Evolutionary conservation across 2,113 vertebrate species (phyloP), one percentile per base, ranked within the genome.

Genomic region (Dicrurus megarhynchus): DNA sequence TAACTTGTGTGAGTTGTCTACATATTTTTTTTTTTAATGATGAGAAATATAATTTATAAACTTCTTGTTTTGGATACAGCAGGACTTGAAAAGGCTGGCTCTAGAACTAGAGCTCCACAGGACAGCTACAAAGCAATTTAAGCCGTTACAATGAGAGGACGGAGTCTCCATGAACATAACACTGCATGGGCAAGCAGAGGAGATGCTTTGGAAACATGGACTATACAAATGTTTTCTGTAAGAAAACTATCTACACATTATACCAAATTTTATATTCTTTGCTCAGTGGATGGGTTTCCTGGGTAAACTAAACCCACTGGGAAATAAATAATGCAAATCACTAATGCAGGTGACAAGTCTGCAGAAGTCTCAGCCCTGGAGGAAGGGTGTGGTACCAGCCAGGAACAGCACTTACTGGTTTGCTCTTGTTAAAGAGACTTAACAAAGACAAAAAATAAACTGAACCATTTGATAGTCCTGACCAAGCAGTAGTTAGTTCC

Each of bases 311-410:
- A 65, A 78, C 44, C 79, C 65, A 67, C 1, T 79, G 77, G 77
- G 87, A 84, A 93, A 60, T 65, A 83, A 67, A 52, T 68, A 89
- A 91, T 87, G 73, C 87, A 89, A 81, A 95, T 91, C 69, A 78
- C 52, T 71, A 78, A 64, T 22, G 73, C 64, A 93, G 80, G 89
- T 81, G 95, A 91, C 74, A 95, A 67, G 63, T 7, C 23, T 61
- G 76, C 50, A 80, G 63, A 90, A 96, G 89, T 87, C 59, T 89
- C 77, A 84, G 35, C 80, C 93, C 79, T n/a, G 47, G 28, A 93
- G 96, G 87, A 95, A 95, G 88, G 95, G 95, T 81, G 95, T 50
- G 88, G 89, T 90, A 88, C 53, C 50, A 77, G 59, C 41, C 46
- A 77, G 47, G 68, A 95, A 92, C 93, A 90, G 52, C 80, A 92